Conservation (phyloP, 2,797 vertebrate genomes). For the Paramormyrops hopkinsi region DNA sequence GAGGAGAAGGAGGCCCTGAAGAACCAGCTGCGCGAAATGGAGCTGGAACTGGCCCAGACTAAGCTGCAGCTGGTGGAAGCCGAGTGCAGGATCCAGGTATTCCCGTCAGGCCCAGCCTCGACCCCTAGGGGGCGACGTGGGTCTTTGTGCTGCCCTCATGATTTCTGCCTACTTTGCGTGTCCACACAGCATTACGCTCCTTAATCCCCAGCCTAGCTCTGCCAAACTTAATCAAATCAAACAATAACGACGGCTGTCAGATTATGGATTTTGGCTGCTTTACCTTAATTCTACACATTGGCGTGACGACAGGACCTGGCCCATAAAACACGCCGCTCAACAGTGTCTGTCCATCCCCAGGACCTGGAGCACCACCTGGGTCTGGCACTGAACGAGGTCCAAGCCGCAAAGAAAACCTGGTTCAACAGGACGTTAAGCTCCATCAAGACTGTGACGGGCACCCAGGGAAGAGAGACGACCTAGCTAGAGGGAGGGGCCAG, state of each 20-base stretch:
- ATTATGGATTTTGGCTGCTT: background rate
- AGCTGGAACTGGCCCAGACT: constrained; percentile 94
- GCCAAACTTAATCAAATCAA: background rate
- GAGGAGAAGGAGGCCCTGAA: constrained; percentile 90
- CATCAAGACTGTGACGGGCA: constrained; percentile 96
- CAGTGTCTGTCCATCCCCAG: constrained; percentile 48
- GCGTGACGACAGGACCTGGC: background rate
- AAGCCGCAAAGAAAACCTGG: constrained; percentile 98
- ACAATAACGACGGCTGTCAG: background rate
- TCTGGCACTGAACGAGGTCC: constrained; percentile 88
- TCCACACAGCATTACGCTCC: background rate
- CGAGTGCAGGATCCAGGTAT: constrained; percentile 97
- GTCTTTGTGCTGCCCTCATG: background rate
- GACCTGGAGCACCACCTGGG: constrained; percentile 95
- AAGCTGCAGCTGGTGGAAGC: constrained; percentile 97
- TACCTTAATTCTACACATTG: background rate
- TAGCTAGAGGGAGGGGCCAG: constrained; percentile 52
- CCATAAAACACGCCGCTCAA: background rate
- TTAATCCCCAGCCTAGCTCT: background rate
- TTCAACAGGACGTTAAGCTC: constrained; percentile 97
- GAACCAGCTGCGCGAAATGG: constrained; percentile 95
- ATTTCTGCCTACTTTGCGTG: background rate
- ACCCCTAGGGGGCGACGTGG: background rate
- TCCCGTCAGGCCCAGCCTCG: background rate
- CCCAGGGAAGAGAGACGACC: constrained; percentile 94